Base-by-base conservation (phyloP, 2,113 vertebrate genomes). In the Anguilla rostrata region DNA sequence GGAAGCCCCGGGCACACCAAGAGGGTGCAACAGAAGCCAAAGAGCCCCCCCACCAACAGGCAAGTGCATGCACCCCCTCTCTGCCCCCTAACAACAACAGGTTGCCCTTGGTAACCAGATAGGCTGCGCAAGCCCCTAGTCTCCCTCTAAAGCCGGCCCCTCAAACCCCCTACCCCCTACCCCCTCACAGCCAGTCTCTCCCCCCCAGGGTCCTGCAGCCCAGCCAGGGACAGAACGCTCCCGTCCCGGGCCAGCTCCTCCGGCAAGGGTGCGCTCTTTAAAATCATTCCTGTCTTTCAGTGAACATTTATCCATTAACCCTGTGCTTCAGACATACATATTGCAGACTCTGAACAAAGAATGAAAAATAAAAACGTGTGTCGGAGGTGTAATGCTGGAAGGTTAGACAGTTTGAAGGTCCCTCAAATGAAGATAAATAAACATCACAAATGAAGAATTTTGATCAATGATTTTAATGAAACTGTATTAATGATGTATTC, bases 141-240 rank as follows among this genome's bases (percentile, higher is more conserved):
- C 9, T 53, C 49, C 49, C 49, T 53, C 49, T 53, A 53, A 14
- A 53, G 43, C 43, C 43, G 43, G 2, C 43, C 43, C 49, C 9
- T 14, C 49, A 11, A 53, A 14, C 7, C 71, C 22, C 46, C 78
- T 41, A 75, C 20, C 34, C 3, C 46, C 71, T n/a, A n/a, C n/a
- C n/a, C 53, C n/a, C 57, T 18, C 12, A 66, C 26, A 49, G 86
- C 14, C 34, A 22, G 14, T 39, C 85, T 81, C 85, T 86, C 91
- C 91, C 39, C 75, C 84, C 86, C 92, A 99, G 97, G 87, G 91
- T 97, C 84, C 95, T 96, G 91, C 98, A 97, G 87, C 94, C 96
- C 91, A 97, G 93, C 85, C 97, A 98, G 94, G 96, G 96, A 89
- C 97, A 97, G 92, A 99, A 97, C 88, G 94, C 97, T 20, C 94